Evolutionary conservation across 2,888 invertebrate genomes (phyloP).

Genomic region (Athalia cordata): DNA sequence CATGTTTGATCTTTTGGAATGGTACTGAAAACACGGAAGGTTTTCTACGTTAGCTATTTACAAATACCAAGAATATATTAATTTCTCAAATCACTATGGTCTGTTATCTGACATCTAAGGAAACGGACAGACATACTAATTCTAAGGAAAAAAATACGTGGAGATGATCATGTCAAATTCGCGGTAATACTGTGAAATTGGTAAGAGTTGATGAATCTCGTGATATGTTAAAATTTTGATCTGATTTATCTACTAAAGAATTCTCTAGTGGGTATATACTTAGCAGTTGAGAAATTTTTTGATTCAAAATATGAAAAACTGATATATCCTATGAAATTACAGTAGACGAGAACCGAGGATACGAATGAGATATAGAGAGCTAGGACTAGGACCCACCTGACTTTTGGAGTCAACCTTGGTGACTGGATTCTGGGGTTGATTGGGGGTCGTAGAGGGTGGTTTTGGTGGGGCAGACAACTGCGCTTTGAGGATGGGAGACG

Average conservation of each 20-base stretch:
- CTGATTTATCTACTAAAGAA: too few species aligned
- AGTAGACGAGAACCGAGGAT: slow-evolving; percentile 46
- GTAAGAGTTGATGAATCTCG: too few species aligned
- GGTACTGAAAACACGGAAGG: slow-evolving; percentile 48
- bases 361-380: slow-evolving; percentile 58
- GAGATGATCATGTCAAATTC: not conserved
- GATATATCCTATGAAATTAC: slow-evolving; percentile 5
- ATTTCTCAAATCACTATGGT: not conserved
- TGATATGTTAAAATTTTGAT: too few species aligned
- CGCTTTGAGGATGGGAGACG: slow-evolving; percentile 89
- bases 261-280: too few species aligned
- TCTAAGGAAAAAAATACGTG: not conserved
- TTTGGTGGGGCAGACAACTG: slow-evolving; percentile 85
- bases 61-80: slow-evolving; percentile 26
- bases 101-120: slow-evolving; percentile 42
- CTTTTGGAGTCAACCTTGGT: slow-evolving; percentile 75
- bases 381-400: slow-evolving; percentile 76
- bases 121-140: not conserved
- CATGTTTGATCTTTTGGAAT: slow-evolving; percentile 1
- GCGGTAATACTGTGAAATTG: not conserved
- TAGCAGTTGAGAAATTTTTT: not conserved
- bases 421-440: slow-evolving; percentile 67
- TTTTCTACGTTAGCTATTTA: slow-evolving; percentile 42
- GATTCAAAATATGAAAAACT: slow-evolving; percentile 9
- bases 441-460: slow-evolving; percentile 66